Evolutionary conservation across 1,140 invertebrate species (phyloP), one percentile per base, ranked within the genome.

Genomic region (Musca domestica): DNA sequence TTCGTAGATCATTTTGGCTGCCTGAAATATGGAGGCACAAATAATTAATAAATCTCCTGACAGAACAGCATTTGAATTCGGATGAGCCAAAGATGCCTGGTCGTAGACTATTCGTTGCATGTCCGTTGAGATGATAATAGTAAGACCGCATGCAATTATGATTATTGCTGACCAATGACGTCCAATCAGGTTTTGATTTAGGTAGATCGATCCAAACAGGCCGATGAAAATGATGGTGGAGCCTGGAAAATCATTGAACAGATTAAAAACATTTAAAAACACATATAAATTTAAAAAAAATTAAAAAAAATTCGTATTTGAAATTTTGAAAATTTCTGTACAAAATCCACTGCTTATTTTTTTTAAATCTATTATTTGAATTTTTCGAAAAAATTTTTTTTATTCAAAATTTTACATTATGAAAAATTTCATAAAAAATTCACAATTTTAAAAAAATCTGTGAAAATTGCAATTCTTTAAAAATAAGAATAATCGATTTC

Each of bases 151-250:
- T 12, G 87, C 56, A 51, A 96, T 91, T 3, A 97, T 90, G 7
- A 75, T 70, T 49, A 91, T 84, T 23, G 84, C 77, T 46, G 86
- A 71, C 95, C 95, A 98, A 84, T 98, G 88, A 70, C 86, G 86
- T 15, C 72, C 76, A 67, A 84, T 86, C 27, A 95, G 85, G 54
- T 84, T 85, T 69, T 91, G 85, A 17, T 91, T 85, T 3, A 98
- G 84, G 81, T 97, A 97, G 27, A 89, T 90, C n/a, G 94, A 90
- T 22, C 95, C 97, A 0, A 98, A 83, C 10, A 97, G 78, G 3
- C 92, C 95, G 49, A 96, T 96, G 82, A 98, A 99, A 9, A 98
- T 86, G 69, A 98, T 96, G 0, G 97, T 91, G 69, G 95, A 89
- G 67, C 92, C 91, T 92, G 73, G 9, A 52, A 68, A 68, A 30